Percentiles rank a stretch among this genome's conserved stretches.
Conservation (phyloP, 2,888 invertebrate species). For the Dicyrtomina minuta region DNA sequence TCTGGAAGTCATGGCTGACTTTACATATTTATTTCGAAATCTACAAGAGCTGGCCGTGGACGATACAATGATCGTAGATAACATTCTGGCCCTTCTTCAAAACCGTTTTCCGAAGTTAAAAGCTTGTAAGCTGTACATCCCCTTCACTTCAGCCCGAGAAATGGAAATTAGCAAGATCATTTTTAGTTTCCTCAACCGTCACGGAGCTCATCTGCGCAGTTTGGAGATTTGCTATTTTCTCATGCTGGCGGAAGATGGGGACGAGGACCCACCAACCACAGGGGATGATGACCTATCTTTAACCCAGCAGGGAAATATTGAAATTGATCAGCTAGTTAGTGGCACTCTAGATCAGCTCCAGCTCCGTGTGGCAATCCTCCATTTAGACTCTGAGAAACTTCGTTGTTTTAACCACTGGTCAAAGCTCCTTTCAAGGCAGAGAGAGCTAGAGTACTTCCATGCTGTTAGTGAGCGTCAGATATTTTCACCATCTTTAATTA, state of each 20-base stretch:
- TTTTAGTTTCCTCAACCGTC: slow-evolving; percentile 5
- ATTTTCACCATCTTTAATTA: neutral
- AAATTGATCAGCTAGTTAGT: neutral
- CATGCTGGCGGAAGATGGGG: slow-evolving; percentile 19
- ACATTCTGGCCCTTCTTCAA: slow-evolving; percentile 5
- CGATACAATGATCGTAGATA: slow-evolving; percentile 13
- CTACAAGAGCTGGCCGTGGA: too few relatives aligned
- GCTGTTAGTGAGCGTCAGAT: slow-evolving; percentile 24
- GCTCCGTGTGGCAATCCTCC: slow-evolving; percentile 1
- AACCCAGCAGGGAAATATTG: too few relatives aligned
- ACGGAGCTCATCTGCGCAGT: neutral
- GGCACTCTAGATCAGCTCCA: neutral
- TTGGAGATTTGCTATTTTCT: slow-evolving; percentile 18
- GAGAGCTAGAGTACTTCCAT: neutral
- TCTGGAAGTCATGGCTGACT: slow-evolving; percentile 27
- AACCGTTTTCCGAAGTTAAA: slow-evolving; percentile 15
- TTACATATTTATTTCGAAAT: slow-evolving; percentile 25
- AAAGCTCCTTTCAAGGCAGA: neutral
- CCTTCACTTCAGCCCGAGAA: neutral
- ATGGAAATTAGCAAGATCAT: slow-evolving; percentile 10
- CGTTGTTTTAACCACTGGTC: slow-evolving; percentile 1
- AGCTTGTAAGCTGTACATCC: slow-evolving; percentile 17
- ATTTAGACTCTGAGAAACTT: slow-evolving; percentile 10
- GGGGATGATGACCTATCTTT: too few relatives aligned
- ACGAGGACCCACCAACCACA: too few relatives aligned